Percentiles rank a stretch among this genome's conserved stretches.
Conservation (phyloP, 2,113 vertebrate species). For the Dipodomys stephensi region DNA sequence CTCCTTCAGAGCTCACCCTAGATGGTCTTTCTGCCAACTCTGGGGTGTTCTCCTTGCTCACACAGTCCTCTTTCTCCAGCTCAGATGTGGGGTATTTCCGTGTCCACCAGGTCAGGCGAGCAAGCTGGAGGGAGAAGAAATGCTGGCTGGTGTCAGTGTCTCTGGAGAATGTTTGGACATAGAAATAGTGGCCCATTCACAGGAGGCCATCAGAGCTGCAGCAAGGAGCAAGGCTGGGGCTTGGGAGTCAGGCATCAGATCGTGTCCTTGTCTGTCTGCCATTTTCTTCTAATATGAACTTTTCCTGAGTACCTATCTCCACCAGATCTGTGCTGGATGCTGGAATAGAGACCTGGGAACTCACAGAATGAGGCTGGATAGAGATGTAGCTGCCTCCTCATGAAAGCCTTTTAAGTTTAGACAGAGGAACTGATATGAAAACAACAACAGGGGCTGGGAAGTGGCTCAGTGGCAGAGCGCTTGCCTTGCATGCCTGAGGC, state of each 20-base stretch:
- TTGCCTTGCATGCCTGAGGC: too few relatives aligned
- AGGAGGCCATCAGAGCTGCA: not conserved
- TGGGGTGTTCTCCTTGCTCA: not conserved
- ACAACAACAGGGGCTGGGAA: too few relatives aligned
- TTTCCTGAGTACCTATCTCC: not conserved
- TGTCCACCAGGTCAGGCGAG: conserved; percentile 95
- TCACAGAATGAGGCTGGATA: too few relatives aligned
- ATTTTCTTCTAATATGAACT: not conserved
- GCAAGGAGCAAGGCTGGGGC: too few relatives aligned
- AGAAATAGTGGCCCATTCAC: not conserved
- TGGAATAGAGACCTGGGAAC: not conserved
- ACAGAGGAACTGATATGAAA: not conserved
- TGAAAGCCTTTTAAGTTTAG: not conserved
- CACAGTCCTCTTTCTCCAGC: conserved; percentile 59
- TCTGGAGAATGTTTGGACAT: not conserved
- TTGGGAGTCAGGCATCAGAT: too few relatives aligned
- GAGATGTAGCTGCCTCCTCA: not conserved
- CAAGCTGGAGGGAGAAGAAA: conserved; percentile 84
- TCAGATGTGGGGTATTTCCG: conserved; percentile 83
- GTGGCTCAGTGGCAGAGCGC: too few relatives aligned
- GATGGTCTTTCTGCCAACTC: rapidly evolving
- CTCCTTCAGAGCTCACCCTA: not conserved
- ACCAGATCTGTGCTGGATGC: not conserved
- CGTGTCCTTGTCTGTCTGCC: too few relatives aligned
- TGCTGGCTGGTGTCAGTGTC: not conserved